Evolutionary conservation across 2,797 vertebrate genomes (phyloP).

Genomic region (Hybognathus amarus): DNA sequence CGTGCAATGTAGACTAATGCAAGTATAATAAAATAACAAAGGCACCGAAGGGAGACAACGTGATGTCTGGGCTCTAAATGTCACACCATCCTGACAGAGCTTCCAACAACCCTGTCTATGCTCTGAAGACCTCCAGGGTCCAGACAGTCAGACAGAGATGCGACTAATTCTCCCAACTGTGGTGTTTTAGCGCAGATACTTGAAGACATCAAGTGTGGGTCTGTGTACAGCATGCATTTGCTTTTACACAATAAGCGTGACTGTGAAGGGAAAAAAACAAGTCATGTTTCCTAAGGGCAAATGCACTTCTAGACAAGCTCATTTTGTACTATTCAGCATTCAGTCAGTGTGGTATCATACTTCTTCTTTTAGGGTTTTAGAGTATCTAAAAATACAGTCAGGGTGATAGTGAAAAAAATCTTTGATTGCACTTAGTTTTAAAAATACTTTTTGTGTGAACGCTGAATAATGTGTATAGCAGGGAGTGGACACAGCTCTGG

Average conservation of each 20-base stretch:
- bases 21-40: constrained; percentile 64
- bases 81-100: constrained; percentile 70
- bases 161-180: constrained; percentile 27
- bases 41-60: constrained; percentile 49
- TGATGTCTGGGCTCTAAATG: constrained; percentile 62
- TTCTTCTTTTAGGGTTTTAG: constrained; percentile 33
- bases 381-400: neutral
- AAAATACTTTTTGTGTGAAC: constrained; percentile 32
- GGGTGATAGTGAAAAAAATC: neutral
- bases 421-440: constrained; percentile 6
- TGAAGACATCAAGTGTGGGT: neutral
- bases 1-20: constrained; percentile 29
- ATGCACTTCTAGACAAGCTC: neutral
- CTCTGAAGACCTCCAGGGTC: constrained; percentile 1
- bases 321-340: constrained; percentile 19
- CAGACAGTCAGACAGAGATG: constrained; percentile 46
- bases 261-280: neutral
- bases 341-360: constrained; percentile 10
- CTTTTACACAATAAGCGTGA: neutral
- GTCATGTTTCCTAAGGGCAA: neutral
- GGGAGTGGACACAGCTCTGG: constrained; percentile 47
- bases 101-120: constrained; percentile 59
- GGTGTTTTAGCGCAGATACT: neutral
- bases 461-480: constrained; percentile 31
- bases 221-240: neutral